Percentiles rank a stretch among this genome's conserved stretches.
Evolutionary conservation across 2,113 vertebrate species (phyloP).

Genomic region (Cairina moschata): DNA sequence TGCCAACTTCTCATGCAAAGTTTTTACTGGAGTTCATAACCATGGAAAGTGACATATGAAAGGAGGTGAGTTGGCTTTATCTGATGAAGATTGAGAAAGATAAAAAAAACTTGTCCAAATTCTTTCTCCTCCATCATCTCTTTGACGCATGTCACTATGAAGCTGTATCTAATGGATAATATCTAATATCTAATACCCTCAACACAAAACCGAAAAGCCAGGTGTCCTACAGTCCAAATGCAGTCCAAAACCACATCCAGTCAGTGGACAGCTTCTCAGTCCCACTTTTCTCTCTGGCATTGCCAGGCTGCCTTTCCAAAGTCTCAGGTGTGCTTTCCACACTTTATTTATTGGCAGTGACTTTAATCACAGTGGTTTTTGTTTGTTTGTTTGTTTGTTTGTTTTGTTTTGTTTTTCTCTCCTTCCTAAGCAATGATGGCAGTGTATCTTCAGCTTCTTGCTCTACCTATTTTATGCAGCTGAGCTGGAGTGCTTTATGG

Average conservation of each 20-base stretch:
- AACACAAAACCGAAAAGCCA: no score
- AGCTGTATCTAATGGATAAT: background rate
- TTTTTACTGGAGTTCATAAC: background rate
- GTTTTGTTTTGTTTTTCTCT: no score
- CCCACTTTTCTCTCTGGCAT: background rate
- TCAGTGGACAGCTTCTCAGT: no score
- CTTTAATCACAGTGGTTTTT: background rate
- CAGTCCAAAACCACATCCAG: background rate
- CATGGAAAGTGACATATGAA: background rate
- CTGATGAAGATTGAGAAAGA: background rate
- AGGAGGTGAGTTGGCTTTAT: background rate
- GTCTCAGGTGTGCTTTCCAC: background rate
- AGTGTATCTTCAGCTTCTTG: background rate
- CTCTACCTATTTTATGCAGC: background rate
- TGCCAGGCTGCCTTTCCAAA: background rate
- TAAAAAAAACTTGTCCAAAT: background rate
- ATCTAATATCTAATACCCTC: background rate
- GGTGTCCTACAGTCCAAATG: background rate
- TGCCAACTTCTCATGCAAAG: background rate
- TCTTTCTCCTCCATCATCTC: background rate
- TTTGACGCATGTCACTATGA: background rate
- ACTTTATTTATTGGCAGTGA: background rate
- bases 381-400: no score
- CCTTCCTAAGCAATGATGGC: background rate
- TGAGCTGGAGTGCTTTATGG: background rate